Evolutionary conservation across 2,888 invertebrate species (phyloP), one percentile per base, ranked within the genome.

Genomic region (Steromphala cineraria): DNA sequence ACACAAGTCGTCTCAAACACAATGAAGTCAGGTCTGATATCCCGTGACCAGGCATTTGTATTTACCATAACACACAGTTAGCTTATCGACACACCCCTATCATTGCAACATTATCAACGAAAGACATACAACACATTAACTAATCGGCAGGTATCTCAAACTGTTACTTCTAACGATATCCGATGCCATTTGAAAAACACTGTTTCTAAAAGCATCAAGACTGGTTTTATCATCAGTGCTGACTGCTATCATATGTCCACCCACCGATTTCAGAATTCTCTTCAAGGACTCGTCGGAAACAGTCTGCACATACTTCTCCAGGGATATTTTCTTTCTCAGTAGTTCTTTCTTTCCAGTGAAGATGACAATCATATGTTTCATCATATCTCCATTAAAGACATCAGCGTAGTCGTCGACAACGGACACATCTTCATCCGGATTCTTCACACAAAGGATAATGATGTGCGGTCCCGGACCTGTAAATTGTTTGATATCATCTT

Each of bases 391-490:
- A 2, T 40, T 31, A 19, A 71, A 71, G 8, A 71, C 24, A 10
- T 31, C n/a, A 19, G 17, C 8, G 71, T 71, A 71, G 17, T 40
- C 71, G n/a, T 40, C 13, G 31, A 71, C 36, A 19, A 71, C 4
- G n/a, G 17, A 17, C 17, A 71, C 71, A n/a, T 71, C 71, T 40
- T 71, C 71, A 71, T 71, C 71, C 8, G 71, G 71, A 24, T 71
- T 71, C 36, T n/a, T 71, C n/a, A 71, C 17, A 10, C 19, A 19
- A n/a, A 71, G n/a, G 19, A 71, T 36, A 15, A 71, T 10, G 3
- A 40, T 36, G 17, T 71, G 71, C n/a, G 71, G 71, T 2, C 71
- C 71, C 17, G 40, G 71, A 10, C 36, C n/a, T 17, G 10, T 3
- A 15, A 71, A 17, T n/a, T 71, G 71, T 17, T 28, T 24, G 8